Evolutionary conservation across 2,797 vertebrate genomes (phyloP), one percentile per base, ranked within the genome.

Genomic region (Jordanella pulchra): DNA sequence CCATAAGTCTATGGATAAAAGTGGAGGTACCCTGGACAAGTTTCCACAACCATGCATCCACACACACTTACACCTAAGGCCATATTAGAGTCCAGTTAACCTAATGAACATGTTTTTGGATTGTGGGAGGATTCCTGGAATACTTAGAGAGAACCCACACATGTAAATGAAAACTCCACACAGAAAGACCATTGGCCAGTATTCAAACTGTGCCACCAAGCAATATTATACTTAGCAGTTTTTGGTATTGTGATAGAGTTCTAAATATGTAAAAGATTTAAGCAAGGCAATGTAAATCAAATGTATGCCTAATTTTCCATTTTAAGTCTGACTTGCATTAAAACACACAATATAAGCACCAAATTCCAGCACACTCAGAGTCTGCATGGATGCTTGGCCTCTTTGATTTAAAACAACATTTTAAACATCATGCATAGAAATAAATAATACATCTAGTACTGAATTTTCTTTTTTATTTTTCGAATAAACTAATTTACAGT

Each of bases 401-500:
- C 45, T 9, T 0, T 56, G 51, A 58, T 60, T 65, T 64, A 15
- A 18, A 66, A 23, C 32, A 47, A 42, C 18, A 42, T 0, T 10
- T 82, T 71, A 80, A 72, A 73, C 72, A 75, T 71, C 44, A 32
- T 50, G 70, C 68, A 28, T 56, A 50, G n/a, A 47, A 21, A 30
- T 44, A 73, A 63, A 35, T 42, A 70, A 39, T 12, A 44, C 82
- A 73, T 66, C 58, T 18, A 73, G 39, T 53, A 67, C 79, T 69
- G 88, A 83, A 80, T 65, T 89, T 78, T 12, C 69, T 70, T 69
- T 56, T 71, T 84, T 73, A 67, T 77, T 82, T 83, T 75, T 70
- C 76, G 77, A 89, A 93, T 89, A 65, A 86, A 89, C 84, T 82
- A 60, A 75, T 89, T 91, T 84, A 76, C 87, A 79, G 73, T 88